These are phyloP conservation scores for Apostichopus californicus DNA, from an alignment of 35 echinoderm and acorn worm genomes.

Conservation along the genomic window DNA sequence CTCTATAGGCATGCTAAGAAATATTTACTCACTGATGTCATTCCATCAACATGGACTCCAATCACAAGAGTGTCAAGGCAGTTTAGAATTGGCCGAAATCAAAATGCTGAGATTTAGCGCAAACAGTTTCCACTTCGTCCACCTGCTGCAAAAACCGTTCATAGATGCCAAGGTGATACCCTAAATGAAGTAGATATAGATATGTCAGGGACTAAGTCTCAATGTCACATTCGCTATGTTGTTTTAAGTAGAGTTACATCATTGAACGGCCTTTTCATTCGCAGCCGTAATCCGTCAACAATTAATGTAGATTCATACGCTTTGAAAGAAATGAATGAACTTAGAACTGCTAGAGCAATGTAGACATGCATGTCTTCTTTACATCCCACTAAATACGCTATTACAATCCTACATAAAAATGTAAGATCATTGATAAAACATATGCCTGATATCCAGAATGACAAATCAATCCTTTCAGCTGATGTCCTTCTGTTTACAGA, in stretches of 20 bases:
- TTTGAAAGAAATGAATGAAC: conserved; percentile 18
- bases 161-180: conserved; percentile 60
- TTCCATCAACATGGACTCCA: conserved; percentile 8
- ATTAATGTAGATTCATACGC: background rate
- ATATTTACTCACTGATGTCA: too few species aligned
- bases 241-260: conserved; percentile 49
- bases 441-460: conserved; percentile 6
- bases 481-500: conserved; percentile 40
- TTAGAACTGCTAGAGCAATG: background rate
- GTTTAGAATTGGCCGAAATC: conserved; percentile 19
- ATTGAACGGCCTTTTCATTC: background rate
- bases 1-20: too few species aligned
- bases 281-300: background rate
- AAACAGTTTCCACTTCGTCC: conserved; percentile 53
- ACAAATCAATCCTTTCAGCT: conserved; percentile 10
- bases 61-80: background rate
- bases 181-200: conserved; percentile 36
- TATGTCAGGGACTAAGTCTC: conserved; percentile 13
- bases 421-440: conserved; percentile 18
- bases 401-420: conserved; percentile 13
- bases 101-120: conserved; percentile 3
- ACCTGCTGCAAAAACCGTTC: conserved; percentile 49
- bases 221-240: conserved; percentile 23
- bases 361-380: background rate
- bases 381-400: background rate